A percentile compares a stretch with the other conserved stretches of the same genome.
These are phyloP conservation scores for Macrophya alboannulata DNA, from an alignment of 2,888 invertebrate genomes.

Conservation along the genomic window DNA sequence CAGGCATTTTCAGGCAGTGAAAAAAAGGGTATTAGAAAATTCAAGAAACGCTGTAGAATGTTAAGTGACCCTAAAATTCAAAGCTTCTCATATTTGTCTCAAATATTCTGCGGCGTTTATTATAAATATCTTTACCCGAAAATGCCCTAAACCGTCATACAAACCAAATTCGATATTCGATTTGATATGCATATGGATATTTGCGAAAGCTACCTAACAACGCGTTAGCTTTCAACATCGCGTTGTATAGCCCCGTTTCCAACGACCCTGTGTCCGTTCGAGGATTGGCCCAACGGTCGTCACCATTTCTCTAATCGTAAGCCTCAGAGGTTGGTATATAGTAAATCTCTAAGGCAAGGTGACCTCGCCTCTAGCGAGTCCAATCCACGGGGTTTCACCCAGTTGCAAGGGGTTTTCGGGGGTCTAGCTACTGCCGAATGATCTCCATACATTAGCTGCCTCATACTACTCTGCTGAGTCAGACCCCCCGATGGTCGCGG, in stretches of 20 bases:
- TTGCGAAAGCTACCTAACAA: neutral
- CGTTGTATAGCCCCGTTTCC: neutral
- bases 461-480: constrained; percentile 27
- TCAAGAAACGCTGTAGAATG: too few relatives aligned
- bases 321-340: neutral
- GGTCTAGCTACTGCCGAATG: constrained; percentile 12
- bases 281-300: constrained; percentile 9
- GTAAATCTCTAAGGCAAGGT: constrained; percentile 6
- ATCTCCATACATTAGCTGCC: constrained; percentile 44
- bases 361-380: neutral
- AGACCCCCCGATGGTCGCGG: constrained; percentile 51
- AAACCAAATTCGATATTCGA: neutral
- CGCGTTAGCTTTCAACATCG: neutral
- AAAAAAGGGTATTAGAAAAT: too few relatives aligned
- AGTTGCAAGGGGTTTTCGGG: neutral
- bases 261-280: constrained; percentile 18
- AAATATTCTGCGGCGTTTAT: too few relatives aligned
- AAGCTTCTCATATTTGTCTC: too few relatives aligned
- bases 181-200: neutral
- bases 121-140: too few relatives aligned
- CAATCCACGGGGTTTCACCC: constrained; percentile 20
- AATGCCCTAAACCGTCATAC: neutral
- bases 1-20: too few relatives aligned
- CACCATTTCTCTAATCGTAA: constrained; percentile 33
- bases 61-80: too few relatives aligned